These are phyloP conservation scores for Echinometra lucunter DNA, from an alignment of 53 echinoderm and acorn worm genomes.

Conservation along the genomic window DNA sequence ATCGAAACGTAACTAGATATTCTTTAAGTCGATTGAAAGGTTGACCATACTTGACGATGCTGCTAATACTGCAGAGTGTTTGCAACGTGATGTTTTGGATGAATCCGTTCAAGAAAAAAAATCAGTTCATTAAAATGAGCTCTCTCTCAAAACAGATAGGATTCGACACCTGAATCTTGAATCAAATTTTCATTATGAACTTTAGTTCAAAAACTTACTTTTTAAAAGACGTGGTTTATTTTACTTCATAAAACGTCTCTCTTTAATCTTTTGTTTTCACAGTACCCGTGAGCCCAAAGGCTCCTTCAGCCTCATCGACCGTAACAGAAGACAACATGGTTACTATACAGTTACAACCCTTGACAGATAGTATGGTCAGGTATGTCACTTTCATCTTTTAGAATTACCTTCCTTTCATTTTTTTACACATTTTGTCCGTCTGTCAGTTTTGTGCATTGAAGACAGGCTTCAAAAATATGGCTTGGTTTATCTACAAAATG, in stretches of 20 bases:
- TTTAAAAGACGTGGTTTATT: too few relatives aligned
- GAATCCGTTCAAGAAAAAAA: too few relatives aligned
- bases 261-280: neutral
- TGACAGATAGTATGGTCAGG: conserved; percentile 52
- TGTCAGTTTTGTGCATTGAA: neutral
- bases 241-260: neutral
- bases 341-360: conserved; percentile 69
- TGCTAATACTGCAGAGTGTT: too few relatives aligned
- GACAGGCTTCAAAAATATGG: neutral
- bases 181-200: too few relatives aligned
- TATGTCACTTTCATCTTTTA: neutral
- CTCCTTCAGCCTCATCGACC: conserved; percentile 20
- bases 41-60: too few relatives aligned
- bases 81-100: too few relatives aligned
- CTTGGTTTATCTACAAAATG: neutral
- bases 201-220: too few relatives aligned
- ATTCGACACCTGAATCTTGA: too few relatives aligned
- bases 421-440: neutral
- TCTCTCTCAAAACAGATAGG: neutral
- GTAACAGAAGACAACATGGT: conserved; percentile 75
- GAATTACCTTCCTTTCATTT: neutral
- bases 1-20: too few relatives aligned
- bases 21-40: too few relatives aligned
- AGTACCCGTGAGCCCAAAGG: conserved; percentile 59
- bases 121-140: too few relatives aligned